A percentile compares a stretch with the other conserved stretches of the same genome.
Evolutionary conservation across 2,113 vertebrate species (phyloP).

Genomic region (Procavia capensis): DNA sequence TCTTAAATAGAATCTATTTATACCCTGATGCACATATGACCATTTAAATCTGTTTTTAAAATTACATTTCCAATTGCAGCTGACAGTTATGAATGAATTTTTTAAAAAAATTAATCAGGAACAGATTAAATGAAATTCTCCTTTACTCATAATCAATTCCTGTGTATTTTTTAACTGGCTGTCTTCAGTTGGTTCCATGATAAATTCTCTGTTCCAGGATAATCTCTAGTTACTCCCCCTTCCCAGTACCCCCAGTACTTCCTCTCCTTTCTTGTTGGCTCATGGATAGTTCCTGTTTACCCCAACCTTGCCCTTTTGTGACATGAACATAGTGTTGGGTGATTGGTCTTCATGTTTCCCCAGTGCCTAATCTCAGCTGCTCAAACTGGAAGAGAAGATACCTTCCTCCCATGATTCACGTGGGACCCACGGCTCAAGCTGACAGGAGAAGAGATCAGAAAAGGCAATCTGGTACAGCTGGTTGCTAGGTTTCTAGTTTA

Average conservation of each 20-base stretch:
- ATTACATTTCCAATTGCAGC: neutral
- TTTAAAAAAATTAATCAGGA: neutral
- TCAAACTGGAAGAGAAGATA: neutral
- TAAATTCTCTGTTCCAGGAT: neutral
- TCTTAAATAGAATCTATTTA: too few relatives aligned
- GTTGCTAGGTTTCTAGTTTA: constrained; percentile 1
- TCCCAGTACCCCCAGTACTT: neutral
- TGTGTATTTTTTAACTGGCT: neutral
- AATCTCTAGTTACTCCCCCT: neutral
- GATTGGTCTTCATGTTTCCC: neutral
- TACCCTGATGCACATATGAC: too few relatives aligned
- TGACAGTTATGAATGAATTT: constrained; percentile 25
- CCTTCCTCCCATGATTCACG: neutral
- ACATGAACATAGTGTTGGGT: neutral
- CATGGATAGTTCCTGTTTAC: neutral
- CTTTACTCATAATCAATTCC: neutral
- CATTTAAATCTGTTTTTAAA: too few relatives aligned
- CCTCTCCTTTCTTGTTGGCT: neutral
- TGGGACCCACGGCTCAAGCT: neutral
- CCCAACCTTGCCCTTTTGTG: neutral
- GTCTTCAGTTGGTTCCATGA: neutral
- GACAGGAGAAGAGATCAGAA: neutral
- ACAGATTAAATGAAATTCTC: neutral
- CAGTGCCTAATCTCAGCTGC: neutral
- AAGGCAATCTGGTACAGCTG: neutral